A percentile compares a stretch with the other conserved stretches of the same genome.
phyloP scores from a whole-genome alignment of 2,113 vertebrate genomes.

The Thalassoma bifasciatum region DNA sequence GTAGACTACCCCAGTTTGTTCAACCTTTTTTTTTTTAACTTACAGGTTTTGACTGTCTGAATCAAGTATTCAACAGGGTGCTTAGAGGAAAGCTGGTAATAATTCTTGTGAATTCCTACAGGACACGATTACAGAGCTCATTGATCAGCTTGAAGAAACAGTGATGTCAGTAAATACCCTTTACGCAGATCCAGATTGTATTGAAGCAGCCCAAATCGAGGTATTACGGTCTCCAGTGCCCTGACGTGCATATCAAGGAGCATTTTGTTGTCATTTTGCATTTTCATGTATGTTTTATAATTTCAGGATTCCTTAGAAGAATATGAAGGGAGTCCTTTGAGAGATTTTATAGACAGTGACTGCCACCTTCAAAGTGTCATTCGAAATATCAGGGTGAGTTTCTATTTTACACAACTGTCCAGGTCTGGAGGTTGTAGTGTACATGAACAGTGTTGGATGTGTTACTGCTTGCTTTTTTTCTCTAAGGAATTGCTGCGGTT shows the following conservation, averaged over 20 bases:
- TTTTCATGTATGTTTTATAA: constrained; percentile 9
- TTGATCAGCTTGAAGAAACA: constrained; percentile 78
- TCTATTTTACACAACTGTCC: neutral
- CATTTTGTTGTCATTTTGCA: neutral
- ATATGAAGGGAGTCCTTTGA: constrained; percentile 80
- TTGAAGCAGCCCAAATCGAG: constrained; percentile 78
- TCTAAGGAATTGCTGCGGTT: constrained; percentile 82
- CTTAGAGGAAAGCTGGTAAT: too few species aligned
- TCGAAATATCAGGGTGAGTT: constrained; percentile 83
- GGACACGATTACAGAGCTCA: constrained; percentile 80
- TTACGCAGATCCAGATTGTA: constrained; percentile 81
- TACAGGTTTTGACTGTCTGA: too few species aligned
- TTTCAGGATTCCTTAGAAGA: constrained; percentile 72
- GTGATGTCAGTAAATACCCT: constrained; percentile 84
- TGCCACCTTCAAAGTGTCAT: constrained; percentile 78
- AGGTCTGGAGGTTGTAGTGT: neutral
- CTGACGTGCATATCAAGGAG: neutral
- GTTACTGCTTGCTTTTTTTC: neutral
- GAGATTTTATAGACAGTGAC: constrained; percentile 84
- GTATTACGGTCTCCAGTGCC: constrained; percentile 62
- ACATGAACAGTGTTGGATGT: neutral
- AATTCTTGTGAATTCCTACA: constrained; percentile 46
- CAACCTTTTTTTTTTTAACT: too few species aligned
- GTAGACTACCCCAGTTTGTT: constrained; percentile 30
- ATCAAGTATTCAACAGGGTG: too few species aligned